Base-by-base conservation (phyloP, 2,113 vertebrate species). In the Amblyornis subalaris region DNA sequence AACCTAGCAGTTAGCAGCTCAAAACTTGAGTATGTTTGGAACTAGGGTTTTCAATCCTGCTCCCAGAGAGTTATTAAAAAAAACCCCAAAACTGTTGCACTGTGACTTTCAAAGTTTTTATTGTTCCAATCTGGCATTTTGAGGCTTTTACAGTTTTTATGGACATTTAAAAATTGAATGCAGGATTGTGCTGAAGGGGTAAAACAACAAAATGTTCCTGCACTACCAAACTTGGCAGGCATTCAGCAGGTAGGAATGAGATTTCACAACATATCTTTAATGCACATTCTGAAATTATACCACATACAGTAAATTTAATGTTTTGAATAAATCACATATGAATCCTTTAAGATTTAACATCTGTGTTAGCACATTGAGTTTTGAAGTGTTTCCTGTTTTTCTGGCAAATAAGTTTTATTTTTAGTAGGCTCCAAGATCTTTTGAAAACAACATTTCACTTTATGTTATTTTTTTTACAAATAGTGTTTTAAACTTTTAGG, bases 31-130 rank as follows among this genome's bases (percentile, higher is more conserved):
- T 10, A 47, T n/a, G 35, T 88, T 89, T 9, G 5, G 18, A 94
- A 38, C 12, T 11, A 60, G 31, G 7, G 8, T 9, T 88, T 84
- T 87, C 7, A 90, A 29, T 71, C 26, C 35, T 71, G 42, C 38
- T 85, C n/a, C 12, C 22, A n/a, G 15, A 62, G 47, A 48, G 9
- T 57, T 78, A 85, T n/a, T 83, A 72, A 72, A 93, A 84, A 85
- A 13, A 7, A 38, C 36, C 20, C 5, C 7, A 28, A 76, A 78
- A 69, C 15, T 42, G 33, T 67, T 86, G 54, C 38, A 61, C n/a
- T 70, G 57, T 89, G 91, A 92, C 80, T 94, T 95, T 89, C 62
- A 79, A 94, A 92, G 61, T 87, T 92, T 84, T 85, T 42, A 67
- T 78, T 47, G 66, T 31, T 91, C 44, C 62, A 89, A n/a, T 79